These are phyloP conservation scores for Epizoanthus illoricatus DNA, from an alignment of 92 coral and sea anemone species.

Conservation along the genomic window DNA sequence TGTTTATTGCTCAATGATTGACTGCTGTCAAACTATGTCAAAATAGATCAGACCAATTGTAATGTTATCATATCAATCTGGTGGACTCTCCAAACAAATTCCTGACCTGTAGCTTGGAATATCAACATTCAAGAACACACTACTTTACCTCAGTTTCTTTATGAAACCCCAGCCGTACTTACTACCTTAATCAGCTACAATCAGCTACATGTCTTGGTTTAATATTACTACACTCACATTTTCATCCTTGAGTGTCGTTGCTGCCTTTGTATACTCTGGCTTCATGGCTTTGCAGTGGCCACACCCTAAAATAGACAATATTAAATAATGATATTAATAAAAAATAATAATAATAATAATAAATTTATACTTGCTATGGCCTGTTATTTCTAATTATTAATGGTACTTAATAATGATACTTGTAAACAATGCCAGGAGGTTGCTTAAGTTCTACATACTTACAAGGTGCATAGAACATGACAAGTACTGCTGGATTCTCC, in stretches of 20 bases:
- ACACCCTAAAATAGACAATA: slow-evolving; percentile 69
- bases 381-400: not conserved
- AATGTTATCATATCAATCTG: too few species aligned
- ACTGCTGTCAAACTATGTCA: too few species aligned
- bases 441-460: slow-evolving; percentile 43
- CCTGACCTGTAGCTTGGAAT: too few species aligned
- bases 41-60: too few species aligned
- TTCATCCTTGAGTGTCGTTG: slow-evolving; percentile 85
- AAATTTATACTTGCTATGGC: not conserved
- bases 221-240: slow-evolving; percentile 51
- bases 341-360: not conserved
- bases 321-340: too few species aligned
- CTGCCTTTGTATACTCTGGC: slow-evolving; percentile 91
- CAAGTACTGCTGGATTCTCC: slow-evolving; percentile 88
- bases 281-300: slow-evolving; percentile 98
- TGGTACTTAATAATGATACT: not conserved
- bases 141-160: too few species aligned
- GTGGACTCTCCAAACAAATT: too few species aligned
- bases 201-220: not conserved
- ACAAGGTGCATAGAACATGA: slow-evolving; percentile 99
- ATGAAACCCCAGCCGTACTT: too few species aligned
- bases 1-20: too few species aligned
- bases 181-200: too few species aligned
- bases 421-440: not conserved
- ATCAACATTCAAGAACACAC: too few species aligned